Percentiles rank a stretch among this genome's conserved stretches.
Evolutionary conservation across 2,113 vertebrate species (phyloP).

Genomic region (Eidolon helvum): DNA sequence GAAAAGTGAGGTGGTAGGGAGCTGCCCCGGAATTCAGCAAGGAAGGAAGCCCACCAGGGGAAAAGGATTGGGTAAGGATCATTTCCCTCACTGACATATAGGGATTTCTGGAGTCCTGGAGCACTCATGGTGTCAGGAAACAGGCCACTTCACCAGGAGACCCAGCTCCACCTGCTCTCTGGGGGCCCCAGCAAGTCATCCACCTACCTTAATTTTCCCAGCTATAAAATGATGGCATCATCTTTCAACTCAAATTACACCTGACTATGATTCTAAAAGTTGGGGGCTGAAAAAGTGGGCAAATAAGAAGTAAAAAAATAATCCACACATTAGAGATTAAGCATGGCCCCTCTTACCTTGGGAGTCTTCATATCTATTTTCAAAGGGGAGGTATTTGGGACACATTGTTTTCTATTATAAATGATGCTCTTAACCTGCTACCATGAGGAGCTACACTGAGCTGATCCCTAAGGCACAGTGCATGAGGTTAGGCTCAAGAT

Average conservation of each 20-base stretch:
- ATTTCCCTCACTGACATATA: neutral
- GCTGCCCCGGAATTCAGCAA: neutral
- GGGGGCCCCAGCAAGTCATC: neutral
- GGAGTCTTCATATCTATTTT: neutral
- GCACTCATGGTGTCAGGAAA: neutral
- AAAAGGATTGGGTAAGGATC: neutral
- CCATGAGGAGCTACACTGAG: neutral
- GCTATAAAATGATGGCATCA: neutral
- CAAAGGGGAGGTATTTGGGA: neutral
- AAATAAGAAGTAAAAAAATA: neutral
- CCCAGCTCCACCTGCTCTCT: neutral
- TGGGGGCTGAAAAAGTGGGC: neutral
- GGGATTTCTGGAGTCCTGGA: neutral
- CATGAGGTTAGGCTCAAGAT: neutral
- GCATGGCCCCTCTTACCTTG: neutral
- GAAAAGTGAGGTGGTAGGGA: neutral
- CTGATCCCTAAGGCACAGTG: neutral
- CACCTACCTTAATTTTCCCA: neutral
- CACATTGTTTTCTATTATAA: neutral
- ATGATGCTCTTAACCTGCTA: neutral
- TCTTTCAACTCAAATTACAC: neutral
- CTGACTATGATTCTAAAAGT: neutral
- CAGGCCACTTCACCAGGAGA: neutral
- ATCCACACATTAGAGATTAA: neutral
- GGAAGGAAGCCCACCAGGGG: neutral